phyloP scores from a whole-genome alignment of 1,140 invertebrate genomes.

The Drosophila arizonae region DNA sequence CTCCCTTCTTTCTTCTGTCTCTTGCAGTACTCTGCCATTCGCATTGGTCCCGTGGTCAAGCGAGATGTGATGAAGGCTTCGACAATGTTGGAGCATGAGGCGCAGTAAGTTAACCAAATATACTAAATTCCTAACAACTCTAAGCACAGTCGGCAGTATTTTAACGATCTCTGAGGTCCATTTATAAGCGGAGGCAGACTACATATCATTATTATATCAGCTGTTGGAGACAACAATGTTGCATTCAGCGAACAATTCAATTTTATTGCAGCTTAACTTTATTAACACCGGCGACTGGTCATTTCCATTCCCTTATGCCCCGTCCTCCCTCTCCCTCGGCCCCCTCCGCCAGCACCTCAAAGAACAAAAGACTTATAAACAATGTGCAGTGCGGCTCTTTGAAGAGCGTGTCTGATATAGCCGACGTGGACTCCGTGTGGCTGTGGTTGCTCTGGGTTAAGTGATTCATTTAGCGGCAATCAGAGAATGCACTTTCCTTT shows the following conservation, averaged over 20 bases:
- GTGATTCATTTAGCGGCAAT: slow-evolving; percentile 80
- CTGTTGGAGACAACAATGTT: slow-evolving; percentile 49
- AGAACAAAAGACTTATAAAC: slow-evolving; percentile 53
- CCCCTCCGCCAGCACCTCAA: neutral
- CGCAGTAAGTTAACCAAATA: slow-evolving; percentile 89
- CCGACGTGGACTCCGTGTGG: slow-evolving; percentile 50
- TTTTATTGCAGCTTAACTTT: slow-evolving; percentile 79
- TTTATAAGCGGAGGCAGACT: slow-evolving; percentile 15
- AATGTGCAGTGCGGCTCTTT: slow-evolving; percentile 54
- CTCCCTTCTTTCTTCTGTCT: neutral
- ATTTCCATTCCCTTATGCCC: neutral
- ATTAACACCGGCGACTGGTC: slow-evolving; percentile 58
- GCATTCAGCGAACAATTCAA: slow-evolving; percentile 62
- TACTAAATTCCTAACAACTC: slow-evolving; percentile 11
- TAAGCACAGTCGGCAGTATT: neutral
- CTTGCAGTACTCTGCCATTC: slow-evolving; percentile 96
- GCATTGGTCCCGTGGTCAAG: slow-evolving; percentile 99
- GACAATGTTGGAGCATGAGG: slow-evolving; percentile 99
- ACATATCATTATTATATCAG: slow-evolving; percentile 36
- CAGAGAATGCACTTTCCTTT: slow-evolving; percentile 76
- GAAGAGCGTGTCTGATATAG: slow-evolving; percentile 69
- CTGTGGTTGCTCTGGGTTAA: slow-evolving; percentile 62
- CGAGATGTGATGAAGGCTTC: slow-evolving; percentile 99
- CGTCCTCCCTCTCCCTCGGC: neutral
- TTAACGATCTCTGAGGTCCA: slow-evolving; percentile 2